phyloP scores from a whole-genome alignment of 2,888 invertebrate species.

The Allophyes oxyacanthae region DNA sequence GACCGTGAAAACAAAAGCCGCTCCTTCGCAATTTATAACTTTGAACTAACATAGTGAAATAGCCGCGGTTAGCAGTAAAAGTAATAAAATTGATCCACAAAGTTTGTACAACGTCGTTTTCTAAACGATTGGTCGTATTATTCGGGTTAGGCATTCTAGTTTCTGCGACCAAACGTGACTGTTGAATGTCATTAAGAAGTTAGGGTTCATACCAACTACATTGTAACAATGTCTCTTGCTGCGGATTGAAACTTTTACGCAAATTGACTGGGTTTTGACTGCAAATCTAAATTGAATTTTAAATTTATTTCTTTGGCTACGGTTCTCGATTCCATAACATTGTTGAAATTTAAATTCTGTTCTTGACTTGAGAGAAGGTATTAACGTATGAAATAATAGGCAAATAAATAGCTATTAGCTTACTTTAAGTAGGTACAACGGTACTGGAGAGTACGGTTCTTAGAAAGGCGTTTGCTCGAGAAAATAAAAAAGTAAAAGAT shows the following conservation, averaged over 20 bases:
- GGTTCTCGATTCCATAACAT: slow-evolving; percentile 13
- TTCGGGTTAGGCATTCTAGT: slow-evolving; percentile 27
- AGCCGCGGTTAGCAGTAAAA: slow-evolving; percentile 31
- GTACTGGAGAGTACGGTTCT: too few species aligned
- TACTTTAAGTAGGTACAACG: too few species aligned
- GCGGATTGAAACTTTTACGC: slow-evolving; percentile 11
- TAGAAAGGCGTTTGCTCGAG: too few species aligned
- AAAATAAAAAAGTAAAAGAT: too few species aligned
- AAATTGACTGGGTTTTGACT: slow-evolving; percentile 5
- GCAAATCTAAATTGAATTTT: slow-evolving; percentile 38
- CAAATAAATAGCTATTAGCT: too few species aligned
- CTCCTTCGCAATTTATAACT: slow-evolving; percentile 29
- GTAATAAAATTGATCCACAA: slow-evolving; percentile 47
- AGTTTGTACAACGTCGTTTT: slow-evolving; percentile 41
- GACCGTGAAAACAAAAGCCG: slow-evolving; percentile 12
- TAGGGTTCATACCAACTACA: slow-evolving; percentile 25
- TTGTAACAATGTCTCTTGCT: slow-evolving; percentile 31
- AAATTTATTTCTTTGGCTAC: slow-evolving; percentile 17
- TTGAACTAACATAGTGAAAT: slow-evolving; percentile 22
- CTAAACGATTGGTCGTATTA: slow-evolving; percentile 47
- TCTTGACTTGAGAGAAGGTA: neutral
- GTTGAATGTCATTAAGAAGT: slow-evolving; percentile 32
- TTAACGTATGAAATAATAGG: too few species aligned
- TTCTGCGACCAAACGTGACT: slow-evolving; percentile 25
- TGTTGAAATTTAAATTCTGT: slow-evolving; percentile 20